A percentile compares a stretch with the other conserved stretches of the same genome.
Evolutionary conservation across 1,140 invertebrate genomes (phyloP).

Genomic region (Heliconius nattereri): DNA sequence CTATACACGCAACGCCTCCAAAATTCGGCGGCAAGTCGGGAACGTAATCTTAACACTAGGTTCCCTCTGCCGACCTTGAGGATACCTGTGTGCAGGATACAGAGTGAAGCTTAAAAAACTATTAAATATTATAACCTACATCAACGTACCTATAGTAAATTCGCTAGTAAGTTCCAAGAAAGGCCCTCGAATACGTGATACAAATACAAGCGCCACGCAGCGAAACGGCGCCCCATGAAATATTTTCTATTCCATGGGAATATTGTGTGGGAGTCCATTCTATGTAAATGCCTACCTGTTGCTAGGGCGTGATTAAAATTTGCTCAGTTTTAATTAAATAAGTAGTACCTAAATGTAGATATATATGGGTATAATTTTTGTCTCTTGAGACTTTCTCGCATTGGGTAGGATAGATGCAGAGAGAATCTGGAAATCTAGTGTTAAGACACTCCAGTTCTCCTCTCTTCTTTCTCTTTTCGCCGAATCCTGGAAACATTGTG

Average conservation of each 20-base stretch:
- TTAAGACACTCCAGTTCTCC: no score
- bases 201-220: conserved; percentile 18
- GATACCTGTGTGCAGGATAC: no score
- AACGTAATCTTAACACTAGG: no score
- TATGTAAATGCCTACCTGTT: conserved; percentile 29
- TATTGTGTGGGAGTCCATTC: conserved; percentile 35
- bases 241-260: conserved; percentile 39
- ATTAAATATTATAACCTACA: neutral
- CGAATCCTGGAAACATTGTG: no score
- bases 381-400: no score
- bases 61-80: no score
- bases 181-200: conserved; percentile 16
- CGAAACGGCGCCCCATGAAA: conserved; percentile 37
- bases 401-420: no score
- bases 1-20: no score
- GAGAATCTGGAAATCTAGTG: no score
- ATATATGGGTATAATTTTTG: neutral
- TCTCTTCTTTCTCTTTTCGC: no score
- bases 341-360: neutral
- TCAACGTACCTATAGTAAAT: neutral
- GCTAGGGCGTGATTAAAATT: conserved; percentile 32
- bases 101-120: no score
- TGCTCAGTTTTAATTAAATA: conserved; percentile 25
- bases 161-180: conserved; percentile 6
- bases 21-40: no score